Percentiles rank a stretch among this genome's conserved stretches.
These are phyloP conservation scores for Cromileptes altivelis DNA, from an alignment of 2,113 vertebrate genomes.

Conservation along the genomic window DNA sequence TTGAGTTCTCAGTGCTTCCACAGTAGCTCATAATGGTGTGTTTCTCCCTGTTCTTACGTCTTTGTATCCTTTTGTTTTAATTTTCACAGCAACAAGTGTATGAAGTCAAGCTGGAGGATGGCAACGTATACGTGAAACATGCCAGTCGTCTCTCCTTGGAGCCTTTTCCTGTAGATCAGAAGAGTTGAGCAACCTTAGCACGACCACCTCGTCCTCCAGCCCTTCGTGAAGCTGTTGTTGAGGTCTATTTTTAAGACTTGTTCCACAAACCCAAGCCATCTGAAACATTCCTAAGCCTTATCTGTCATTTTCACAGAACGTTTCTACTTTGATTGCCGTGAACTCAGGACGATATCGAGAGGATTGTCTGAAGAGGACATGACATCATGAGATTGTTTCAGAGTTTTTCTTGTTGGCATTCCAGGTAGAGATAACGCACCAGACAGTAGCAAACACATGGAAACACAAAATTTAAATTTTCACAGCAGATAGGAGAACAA, in stretches of 20 bases:
- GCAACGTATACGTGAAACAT: constrained; percentile 81
- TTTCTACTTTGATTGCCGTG: constrained; percentile 58
- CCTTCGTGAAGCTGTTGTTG: constrained; percentile 2
- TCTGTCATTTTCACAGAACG: constrained; percentile 58
- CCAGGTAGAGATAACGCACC: constrained; percentile 34
- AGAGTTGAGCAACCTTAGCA: constrained; percentile 57
- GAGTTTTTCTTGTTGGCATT: constrained; percentile 36
- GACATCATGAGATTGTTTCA: constrained; percentile 55
- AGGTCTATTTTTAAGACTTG: constrained; percentile 61
- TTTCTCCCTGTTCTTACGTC: constrained; percentile 11
- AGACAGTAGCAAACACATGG: constrained; percentile 14
- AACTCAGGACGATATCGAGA: constrained; percentile 55
- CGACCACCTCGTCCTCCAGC: constrained; percentile 32
- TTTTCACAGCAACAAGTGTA: constrained; percentile 81
- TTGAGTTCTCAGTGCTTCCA: neutral
- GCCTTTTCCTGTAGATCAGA: constrained; percentile 63
- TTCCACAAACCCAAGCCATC: constrained; percentile 58
- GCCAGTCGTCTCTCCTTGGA: constrained; percentile 74
- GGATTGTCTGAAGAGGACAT: constrained; percentile 62
- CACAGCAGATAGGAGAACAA: neutral
- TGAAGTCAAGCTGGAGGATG: constrained; percentile 82
- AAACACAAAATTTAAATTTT: constrained; percentile 4
- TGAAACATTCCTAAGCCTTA: constrained; percentile 69
- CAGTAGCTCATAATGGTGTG: neutral
- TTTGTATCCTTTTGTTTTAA: constrained; percentile 33